Evolutionary conservation across 2,888 invertebrate species (phyloP).

Genomic region (Drosophila anceps): DNA sequence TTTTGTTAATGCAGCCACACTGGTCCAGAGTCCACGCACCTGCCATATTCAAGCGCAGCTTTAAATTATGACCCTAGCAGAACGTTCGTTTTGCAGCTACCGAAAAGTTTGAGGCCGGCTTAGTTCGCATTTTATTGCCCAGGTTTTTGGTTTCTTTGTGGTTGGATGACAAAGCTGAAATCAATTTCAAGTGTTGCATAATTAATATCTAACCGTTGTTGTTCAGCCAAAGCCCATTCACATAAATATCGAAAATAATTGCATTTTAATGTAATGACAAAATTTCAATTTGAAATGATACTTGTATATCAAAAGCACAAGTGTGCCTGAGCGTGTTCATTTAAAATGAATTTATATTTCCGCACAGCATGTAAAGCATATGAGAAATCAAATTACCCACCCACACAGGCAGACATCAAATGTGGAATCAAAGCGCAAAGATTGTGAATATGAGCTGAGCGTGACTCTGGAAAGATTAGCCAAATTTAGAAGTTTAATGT

Average conservation of each 20-base stretch:
- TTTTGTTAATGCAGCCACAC: constrained; percentile 63
- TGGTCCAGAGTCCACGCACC: constrained; percentile 40
- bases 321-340: neutral
- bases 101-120: constrained; percentile 19
- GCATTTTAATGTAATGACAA: constrained; percentile 4
- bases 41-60: constrained; percentile 18
- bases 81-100: neutral
- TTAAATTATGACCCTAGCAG: constrained; percentile 42
- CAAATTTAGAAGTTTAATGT: constrained; percentile 39
- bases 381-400: constrained; percentile 51
- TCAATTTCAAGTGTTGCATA: constrained; percentile 33
- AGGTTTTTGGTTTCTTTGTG: constrained; percentile 6
- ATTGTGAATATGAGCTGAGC: neutral
- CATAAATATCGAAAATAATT: neutral
- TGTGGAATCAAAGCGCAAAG: constrained; percentile 49
- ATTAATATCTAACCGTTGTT: constrained; percentile 8
- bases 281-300: constrained; percentile 6
- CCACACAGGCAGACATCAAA: constrained; percentile 40
- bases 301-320: neutral
- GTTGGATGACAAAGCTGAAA: constrained; percentile 39
- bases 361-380: constrained; percentile 23
- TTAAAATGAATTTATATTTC: constrained; percentile 28
- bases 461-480: constrained; percentile 36
- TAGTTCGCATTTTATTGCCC: constrained; percentile 35
- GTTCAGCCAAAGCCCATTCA: neutral